A percentile compares a stretch with the other conserved stretches of the same genome.
Conservation (phyloP, 2,113 vertebrate genomes). For the Lamprotornis superbus region DNA sequence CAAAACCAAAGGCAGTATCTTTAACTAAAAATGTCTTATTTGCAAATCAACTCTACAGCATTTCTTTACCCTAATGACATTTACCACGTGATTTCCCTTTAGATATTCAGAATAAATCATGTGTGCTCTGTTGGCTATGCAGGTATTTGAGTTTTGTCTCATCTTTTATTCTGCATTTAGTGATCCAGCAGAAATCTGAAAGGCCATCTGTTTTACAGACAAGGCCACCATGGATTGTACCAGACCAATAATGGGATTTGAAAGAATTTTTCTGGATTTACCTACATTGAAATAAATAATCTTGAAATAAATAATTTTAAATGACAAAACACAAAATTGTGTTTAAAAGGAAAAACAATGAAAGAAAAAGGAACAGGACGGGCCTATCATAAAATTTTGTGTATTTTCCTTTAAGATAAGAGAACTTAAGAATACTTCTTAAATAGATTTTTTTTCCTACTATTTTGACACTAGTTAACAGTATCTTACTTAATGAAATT, state of each 20-base stretch:
- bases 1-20: neutral
- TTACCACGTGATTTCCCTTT: neutral
- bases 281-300: neutral
- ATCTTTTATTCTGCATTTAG: neutral
- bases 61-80: neutral
- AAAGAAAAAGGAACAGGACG: neutral
- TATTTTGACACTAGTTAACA: neutral
- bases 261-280: neutral
- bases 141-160: neutral
- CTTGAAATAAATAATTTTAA: neutral
- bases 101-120: neutral
- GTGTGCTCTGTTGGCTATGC: neutral
- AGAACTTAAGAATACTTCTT: neutral
- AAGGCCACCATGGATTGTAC: neutral
- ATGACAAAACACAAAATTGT: neutral
- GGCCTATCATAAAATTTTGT: neutral
- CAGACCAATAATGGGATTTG: neutral
- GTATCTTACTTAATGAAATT: neutral
- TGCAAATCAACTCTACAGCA: neutral
- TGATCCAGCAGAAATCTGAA: neutral
- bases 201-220: neutral
- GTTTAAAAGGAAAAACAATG: neutral
- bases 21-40: neutral
- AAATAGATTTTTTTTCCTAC: neutral
- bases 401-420: neutral